Conservation (phyloP, 2,797 vertebrate genomes). For the Huso huso region DNA sequence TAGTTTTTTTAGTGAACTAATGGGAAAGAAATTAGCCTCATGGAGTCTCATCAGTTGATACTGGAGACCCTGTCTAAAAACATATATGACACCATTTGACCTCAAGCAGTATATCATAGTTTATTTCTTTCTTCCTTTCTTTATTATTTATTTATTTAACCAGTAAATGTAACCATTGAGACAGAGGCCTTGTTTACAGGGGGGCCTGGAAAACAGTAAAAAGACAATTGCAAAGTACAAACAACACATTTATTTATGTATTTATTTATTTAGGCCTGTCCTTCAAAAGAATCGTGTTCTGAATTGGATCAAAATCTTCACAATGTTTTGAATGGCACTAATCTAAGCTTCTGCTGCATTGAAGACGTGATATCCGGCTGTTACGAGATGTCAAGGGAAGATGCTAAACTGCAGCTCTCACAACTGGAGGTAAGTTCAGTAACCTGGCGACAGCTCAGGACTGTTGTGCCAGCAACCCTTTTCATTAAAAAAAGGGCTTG, state of each 20-base stretch:
- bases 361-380: conserved; percentile 50
- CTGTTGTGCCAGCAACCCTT: too few species aligned
- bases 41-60: too few species aligned
- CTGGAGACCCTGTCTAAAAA: too few species aligned
- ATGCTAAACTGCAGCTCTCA: conserved; percentile 42
- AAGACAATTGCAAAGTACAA: too few species aligned
- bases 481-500: too few species aligned
- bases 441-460: too few species aligned
- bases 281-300: conserved; percentile 34
- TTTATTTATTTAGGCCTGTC: conserved; percentile 45
- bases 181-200: too few species aligned
- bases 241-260: background rate
- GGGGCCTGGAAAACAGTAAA: too few species aligned
- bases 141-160: conserved; percentile 16
- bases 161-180: too few species aligned
- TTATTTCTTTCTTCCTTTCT: conserved; percentile 1
- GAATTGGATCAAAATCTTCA: conserved; percentile 67
- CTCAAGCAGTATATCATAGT: background rate
- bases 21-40: too few species aligned
- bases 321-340: conserved; percentile 57
- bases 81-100: too few species aligned
- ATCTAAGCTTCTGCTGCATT: conserved; percentile 59
- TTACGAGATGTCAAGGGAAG: conserved; percentile 35
- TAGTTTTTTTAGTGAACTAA: too few species aligned
- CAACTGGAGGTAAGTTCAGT: conserved; percentile 61